Base-by-base conservation (phyloP, 2,888 invertebrate species). In the Lucinisca nassula region DNA sequence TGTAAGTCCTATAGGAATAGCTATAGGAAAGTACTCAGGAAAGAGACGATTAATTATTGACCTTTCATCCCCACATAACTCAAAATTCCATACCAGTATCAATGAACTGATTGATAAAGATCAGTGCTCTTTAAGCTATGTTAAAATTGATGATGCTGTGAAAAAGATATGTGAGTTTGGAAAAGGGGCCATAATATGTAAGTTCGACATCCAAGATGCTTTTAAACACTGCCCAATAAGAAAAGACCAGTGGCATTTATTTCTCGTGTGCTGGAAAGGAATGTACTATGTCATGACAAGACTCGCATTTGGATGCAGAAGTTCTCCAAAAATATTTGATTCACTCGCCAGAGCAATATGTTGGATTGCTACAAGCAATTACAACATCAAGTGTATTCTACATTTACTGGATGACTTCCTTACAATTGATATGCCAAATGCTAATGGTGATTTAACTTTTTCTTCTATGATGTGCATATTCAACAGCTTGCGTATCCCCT, bases 81-180 rank as follows among this genome's bases (percentile, higher is more conserved):
- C 82, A 45, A n/a, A 14, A 30, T 35, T 37, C 6, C 76, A 87
- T 37, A 27, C 27, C 27, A 91, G 88, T 51, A 77, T 91, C 8
- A 91, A 88, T 55, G 73, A 83, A 27, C 32, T 91, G 21, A 91
- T 90, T 27, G 82, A 86, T 58, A 88, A 91, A 81, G 80, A 88
- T 21, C 40, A 74, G 21, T 83, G 73, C 55, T 80, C 82, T 27
- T 49, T 88, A 49, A n/a, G n/a, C n/a, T n/a, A n/a, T n/a, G n/a
- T n/a, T n/a, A n/a, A n/a, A n/a, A n/a, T n/a, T 27, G 89, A 92
- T 79, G 88, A 88, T 76, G 92, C 89, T 4, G 85, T 89, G 30
- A 40, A 75, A 4, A 74, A 74, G 0, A 87, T 92, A 4, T 21
- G 55, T 51, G 30, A 82, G 24, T 49, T 61, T 0, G 89, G 86